phyloP scores from a whole-genome alignment of 2,888 invertebrate species.

The Hydriomena furcata region DNA sequence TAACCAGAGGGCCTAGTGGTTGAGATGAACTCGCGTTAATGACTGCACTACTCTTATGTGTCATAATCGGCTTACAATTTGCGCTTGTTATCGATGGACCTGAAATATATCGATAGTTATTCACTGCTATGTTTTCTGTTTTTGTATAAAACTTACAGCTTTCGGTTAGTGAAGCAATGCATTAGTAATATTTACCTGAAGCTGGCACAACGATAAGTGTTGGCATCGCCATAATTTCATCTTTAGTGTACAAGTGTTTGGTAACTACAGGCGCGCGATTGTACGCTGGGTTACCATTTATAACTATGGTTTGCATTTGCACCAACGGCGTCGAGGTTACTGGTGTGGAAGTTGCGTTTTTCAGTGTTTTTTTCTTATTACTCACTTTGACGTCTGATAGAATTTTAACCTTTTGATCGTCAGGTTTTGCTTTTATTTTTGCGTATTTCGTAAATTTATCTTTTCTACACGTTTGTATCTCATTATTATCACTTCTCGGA shows the following conservation, averaged over 20 bases:
- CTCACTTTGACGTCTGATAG: slow-evolving; percentile 72
- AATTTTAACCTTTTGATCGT: slow-evolving; percentile 64
- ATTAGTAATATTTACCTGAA: slow-evolving; percentile 54
- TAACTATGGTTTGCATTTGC: slow-evolving; percentile 64
- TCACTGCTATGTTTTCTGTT: background rate
- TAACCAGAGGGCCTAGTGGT: slow-evolving; percentile 52
- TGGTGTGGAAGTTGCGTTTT: slow-evolving; percentile 57
- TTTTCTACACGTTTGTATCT: slow-evolving; percentile 33
- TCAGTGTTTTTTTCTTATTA: slow-evolving; percentile 44
- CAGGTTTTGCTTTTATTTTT: slow-evolving; percentile 44
- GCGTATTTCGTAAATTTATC: slow-evolving; percentile 25
- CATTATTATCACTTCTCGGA: slow-evolving; percentile 33
- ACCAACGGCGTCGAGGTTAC: slow-evolving; percentile 44
- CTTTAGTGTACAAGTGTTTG: slow-evolving; percentile 57
- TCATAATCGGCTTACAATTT: slow-evolving; percentile 37
- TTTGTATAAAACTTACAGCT: background rate
- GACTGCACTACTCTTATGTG: slow-evolving; percentile 35
- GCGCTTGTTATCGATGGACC: slow-evolving; percentile 41
- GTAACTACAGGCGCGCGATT: slow-evolving; percentile 35
- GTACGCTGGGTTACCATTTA: slow-evolving; percentile 71
- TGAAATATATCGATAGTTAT: slow-evolving; percentile 38
- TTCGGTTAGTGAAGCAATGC: slow-evolving; percentile 7
- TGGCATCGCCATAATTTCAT: slow-evolving; percentile 82
- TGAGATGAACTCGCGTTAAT: slow-evolving; percentile 34
- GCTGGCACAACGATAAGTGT: slow-evolving; percentile 72